Evolutionary conservation across 2,888 invertebrate species (phyloP), one percentile per base, ranked within the genome.

Genomic region (Spodoptera exigua): DNA sequence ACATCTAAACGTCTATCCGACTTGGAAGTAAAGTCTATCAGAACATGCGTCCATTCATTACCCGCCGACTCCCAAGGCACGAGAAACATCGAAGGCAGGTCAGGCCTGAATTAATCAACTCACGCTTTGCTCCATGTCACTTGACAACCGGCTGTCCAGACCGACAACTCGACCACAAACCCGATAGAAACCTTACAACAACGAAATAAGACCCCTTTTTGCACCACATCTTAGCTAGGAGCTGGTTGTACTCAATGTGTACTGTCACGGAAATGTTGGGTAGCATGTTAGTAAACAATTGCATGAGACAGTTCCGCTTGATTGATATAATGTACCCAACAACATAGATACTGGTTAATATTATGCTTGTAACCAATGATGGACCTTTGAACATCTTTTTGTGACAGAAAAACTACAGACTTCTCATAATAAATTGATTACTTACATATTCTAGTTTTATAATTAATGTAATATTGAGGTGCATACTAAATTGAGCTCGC

Each of bases 21-120:
- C 52, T 72, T 57, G 36, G 43, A 58, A 58, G 36, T 53, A 70
- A 70, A 56, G 58, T 63, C 55, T 63, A 51, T 59, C 55, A 45
- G 53, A 66, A 63, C 53, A 48, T 58, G 53, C 61, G 55, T 67
- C 70, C 67, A 73, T 75, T 73, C 68, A 73, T 71, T 71, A 69
- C 49, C 51, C 43, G 53, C 45, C 43, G 56, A 61, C 64, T 74
- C 72, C 77, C 75, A 78, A 80, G 79, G 72, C 77, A 74, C 76
- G 77, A 76, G 80, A 81, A 80, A 81, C 79, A 79, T 73, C 75
- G 77, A 76, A 80, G 80, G 76, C 76, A 82, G 82, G 81, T 83
- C 82, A 82, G 79, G 76, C 63, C 81, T 79, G 81, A 84, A 87
- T 88, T 86, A 86, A 85, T 86, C 82, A 82, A 80, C 78, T 82